phyloP scores from a whole-genome alignment of 37 sponge, comb jelly and placozoan species.

The Geodia barretti region DNA sequence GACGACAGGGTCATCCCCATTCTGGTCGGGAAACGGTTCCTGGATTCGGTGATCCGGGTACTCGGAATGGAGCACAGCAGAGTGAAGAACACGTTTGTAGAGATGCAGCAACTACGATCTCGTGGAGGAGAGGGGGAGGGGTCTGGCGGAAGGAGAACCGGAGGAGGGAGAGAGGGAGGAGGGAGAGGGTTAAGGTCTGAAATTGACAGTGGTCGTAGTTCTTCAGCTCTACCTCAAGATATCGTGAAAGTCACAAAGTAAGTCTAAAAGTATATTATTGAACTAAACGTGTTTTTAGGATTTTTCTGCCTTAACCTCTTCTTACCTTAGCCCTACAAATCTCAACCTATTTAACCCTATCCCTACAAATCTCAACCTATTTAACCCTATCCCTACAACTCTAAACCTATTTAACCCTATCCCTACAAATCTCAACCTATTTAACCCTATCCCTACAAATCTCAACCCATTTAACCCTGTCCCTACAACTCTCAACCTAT shows the following conservation, averaged over 20 bases:
- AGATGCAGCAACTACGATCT: constrained; percentile 23
- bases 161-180: background rate
- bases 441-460: background rate
- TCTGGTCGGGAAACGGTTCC: constrained; percentile 54
- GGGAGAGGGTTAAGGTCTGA: too few relatives aligned
- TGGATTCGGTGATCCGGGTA: constrained; percentile 51
- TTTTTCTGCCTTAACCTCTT: too few relatives aligned
- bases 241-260: background rate
- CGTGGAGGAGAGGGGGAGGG: background rate
- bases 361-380: background rate
- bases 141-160: background rate
- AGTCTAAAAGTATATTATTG: background rate
- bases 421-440: background rate
- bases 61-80: constrained; percentile 69
- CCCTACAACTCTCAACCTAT: background rate
- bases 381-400: background rate
- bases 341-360: too few relatives aligned
- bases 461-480: background rate
- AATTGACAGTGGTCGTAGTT: too few relatives aligned
- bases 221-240: too few relatives aligned
- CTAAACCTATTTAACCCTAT: too few relatives aligned
- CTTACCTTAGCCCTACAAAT: too few relatives aligned
- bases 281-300: background rate
- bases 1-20: constrained; percentile 24
- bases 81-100: constrained; percentile 41